Conservation (phyloP, 53 echinoderm and acorn worm genomes). For the Glandiceps talaboti region DNA sequence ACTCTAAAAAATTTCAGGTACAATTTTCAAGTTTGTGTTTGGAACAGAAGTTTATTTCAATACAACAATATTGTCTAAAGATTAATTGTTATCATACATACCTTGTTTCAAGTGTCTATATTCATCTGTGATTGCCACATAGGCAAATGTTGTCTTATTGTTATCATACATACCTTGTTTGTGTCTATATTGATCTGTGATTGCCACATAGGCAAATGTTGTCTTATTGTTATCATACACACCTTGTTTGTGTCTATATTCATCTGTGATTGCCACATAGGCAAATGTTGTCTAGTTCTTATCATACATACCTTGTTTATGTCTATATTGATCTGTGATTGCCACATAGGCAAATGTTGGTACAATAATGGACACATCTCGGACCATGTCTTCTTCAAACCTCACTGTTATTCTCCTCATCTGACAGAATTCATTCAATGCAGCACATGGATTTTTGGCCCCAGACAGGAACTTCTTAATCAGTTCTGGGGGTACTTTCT, state of each 20-base stretch:
- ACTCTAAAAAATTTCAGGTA: no score
- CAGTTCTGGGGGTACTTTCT: constrained; percentile 13
- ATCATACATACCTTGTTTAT: constrained; percentile 52
- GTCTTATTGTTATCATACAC: no score
- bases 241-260: constrained; percentile 49
- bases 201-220: constrained; percentile 65
- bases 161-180: constrained; percentile 49
- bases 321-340: constrained; percentile 48
- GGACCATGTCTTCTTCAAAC: constrained; percentile 46
- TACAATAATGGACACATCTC: constrained; percentile 12
- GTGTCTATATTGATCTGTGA: constrained; percentile 53
- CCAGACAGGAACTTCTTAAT: constrained; percentile 61
- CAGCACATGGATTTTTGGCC: constrained; percentile 76
- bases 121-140: constrained; percentile 63
- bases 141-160: constrained; percentile 74
- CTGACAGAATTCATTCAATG: constrained; percentile 81
- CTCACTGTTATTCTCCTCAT: constrained; percentile 45
- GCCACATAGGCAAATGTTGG: constrained; percentile 65
- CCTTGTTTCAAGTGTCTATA: constrained; percentile 48
- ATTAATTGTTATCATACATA: no score
- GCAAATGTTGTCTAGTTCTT: no score
- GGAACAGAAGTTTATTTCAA: no score
- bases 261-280: constrained; percentile 60
- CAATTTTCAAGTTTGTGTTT: no score
- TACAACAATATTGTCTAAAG: no score